A percentile compares a stretch with the other conserved stretches of the same genome.
phyloP scores from a whole-genome alignment of 2,888 invertebrate species.

The Torymus texanus region DNA sequence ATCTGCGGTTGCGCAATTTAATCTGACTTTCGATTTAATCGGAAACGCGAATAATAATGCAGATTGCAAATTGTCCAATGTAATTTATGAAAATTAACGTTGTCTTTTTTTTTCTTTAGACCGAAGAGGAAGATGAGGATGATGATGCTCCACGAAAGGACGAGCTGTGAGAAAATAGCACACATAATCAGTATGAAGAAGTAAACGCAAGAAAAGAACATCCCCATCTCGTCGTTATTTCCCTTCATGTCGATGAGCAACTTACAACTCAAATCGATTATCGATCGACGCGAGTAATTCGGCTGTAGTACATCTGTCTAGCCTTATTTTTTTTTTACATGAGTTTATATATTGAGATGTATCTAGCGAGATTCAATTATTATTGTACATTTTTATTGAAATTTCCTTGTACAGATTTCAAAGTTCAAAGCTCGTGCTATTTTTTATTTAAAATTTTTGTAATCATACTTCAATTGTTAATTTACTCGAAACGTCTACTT shows the following conservation, averaged over 20 bases:
- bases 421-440: constrained; percentile 41
- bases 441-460: constrained; percentile 51
- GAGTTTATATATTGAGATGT: constrained; percentile 49
- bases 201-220: constrained; percentile 59
- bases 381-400: constrained; percentile 53
- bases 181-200: constrained; percentile 60
- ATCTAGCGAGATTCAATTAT: constrained; percentile 42
- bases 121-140: constrained; percentile 83
- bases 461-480: constrained; percentile 38
- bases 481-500: constrained; percentile 36
- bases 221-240: constrained; percentile 42
- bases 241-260: constrained; percentile 47
- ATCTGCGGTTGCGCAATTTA: constrained; percentile 6
- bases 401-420: constrained; percentile 55
- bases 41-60: too few species aligned
- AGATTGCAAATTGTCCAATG: background rate
- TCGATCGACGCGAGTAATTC: constrained; percentile 29
- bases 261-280: constrained; percentile 17
- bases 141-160: constrained; percentile 85
- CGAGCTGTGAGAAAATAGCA: constrained; percentile 81
- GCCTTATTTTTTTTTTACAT: constrained; percentile 50
- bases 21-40: background rate
- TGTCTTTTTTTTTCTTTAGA: constrained; percentile 67
- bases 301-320: constrained; percentile 51
- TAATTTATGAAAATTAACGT: background rate